These are phyloP conservation scores for Sebastes jordani DNA, from an alignment of 2,797 vertebrate genomes.

Conservation along the genomic window DNA sequence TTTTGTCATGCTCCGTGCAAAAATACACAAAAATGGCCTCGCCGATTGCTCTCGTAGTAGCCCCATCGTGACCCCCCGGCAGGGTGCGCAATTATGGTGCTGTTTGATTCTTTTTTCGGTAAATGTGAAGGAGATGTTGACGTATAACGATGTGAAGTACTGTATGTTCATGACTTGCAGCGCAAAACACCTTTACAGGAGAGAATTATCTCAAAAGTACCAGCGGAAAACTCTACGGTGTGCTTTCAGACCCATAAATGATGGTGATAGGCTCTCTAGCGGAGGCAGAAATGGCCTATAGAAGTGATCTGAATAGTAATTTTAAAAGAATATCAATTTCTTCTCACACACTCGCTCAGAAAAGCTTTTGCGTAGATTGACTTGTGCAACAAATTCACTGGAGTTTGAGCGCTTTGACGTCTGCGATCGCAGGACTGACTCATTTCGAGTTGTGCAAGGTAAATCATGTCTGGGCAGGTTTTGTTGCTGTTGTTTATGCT, in stretches of 20 bases:
- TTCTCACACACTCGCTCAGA: background rate
- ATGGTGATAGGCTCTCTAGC: constrained; percentile 8
- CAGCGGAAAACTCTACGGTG: constrained; percentile 1
- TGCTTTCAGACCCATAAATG: constrained; percentile 40
- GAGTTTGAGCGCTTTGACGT: constrained; percentile 13
- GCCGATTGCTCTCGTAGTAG: constrained; percentile 53
- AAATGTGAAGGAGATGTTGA: constrained; percentile 17
- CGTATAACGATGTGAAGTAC: constrained; percentile 1
- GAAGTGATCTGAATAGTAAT: constrained; percentile 43
- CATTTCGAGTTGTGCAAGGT: constrained; percentile 54
- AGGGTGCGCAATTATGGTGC: constrained; percentile 8
- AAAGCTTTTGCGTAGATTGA: constrained; percentile 39
- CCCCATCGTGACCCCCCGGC: constrained; percentile 25
- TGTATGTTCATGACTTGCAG: constrained; percentile 25
- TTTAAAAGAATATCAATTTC: constrained; percentile 4
- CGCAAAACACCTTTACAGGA: constrained; percentile 14
- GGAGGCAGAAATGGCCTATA: constrained; percentile 19
- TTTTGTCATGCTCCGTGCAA: constrained; percentile 33
- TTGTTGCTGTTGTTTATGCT: constrained; percentile 38
- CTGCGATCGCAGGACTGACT: constrained; percentile 51
- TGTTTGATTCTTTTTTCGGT: constrained; percentile 39
- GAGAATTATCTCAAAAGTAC: constrained; percentile 40
- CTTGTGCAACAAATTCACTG: constrained; percentile 52
- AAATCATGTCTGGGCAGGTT: constrained; percentile 71
- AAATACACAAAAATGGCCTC: constrained; percentile 51